A percentile compares a stretch with the other conserved stretches of the same genome.
Evolutionary conservation across 2,888 invertebrate species (phyloP).

Genomic region (Oscheius myriophilus): DNA sequence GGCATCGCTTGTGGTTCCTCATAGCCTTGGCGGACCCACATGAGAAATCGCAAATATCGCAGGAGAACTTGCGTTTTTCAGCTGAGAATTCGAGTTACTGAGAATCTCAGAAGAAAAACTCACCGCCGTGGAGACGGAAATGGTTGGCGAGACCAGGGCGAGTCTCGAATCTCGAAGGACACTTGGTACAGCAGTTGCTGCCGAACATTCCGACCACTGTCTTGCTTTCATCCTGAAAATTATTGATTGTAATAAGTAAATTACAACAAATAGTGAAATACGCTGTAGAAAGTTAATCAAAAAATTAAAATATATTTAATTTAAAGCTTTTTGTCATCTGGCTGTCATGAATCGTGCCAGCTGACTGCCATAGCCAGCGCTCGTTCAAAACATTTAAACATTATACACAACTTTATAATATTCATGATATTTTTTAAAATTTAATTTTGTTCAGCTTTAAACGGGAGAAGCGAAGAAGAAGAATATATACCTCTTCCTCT

Average conservation of each 20-base stretch:
- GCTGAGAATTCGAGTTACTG: background rate
- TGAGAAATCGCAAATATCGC: constrained; percentile 49
- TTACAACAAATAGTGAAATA: too few species aligned
- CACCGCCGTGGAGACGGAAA: constrained; percentile 37
- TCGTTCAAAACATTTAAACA: too few species aligned
- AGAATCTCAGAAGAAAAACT: background rate
- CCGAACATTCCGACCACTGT: constrained; percentile 23
- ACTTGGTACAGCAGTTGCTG: constrained; percentile 30
- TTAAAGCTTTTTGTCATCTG: too few species aligned
- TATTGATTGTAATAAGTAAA: background rate
- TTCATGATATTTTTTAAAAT: too few species aligned
- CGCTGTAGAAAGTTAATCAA: too few species aligned
- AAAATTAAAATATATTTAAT: too few species aligned
- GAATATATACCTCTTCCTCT: constrained; percentile 26
- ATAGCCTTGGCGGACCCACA: constrained; percentile 39
- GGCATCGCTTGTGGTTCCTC: constrained; percentile 34
- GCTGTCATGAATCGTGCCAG: too few species aligned
- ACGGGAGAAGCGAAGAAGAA: background rate
- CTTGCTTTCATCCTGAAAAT: constrained; percentile 20
- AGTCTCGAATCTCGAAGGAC: constrained; percentile 42
- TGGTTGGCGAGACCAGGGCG: constrained; percentile 45
- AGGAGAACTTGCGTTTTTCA: constrained; percentile 34
- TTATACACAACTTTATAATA: too few species aligned
- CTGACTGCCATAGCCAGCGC: too few species aligned
- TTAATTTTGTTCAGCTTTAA: background rate